Evolutionary conservation across 2,888 invertebrate genomes (phyloP).

Genomic region (Bellardia bayeri): DNA sequence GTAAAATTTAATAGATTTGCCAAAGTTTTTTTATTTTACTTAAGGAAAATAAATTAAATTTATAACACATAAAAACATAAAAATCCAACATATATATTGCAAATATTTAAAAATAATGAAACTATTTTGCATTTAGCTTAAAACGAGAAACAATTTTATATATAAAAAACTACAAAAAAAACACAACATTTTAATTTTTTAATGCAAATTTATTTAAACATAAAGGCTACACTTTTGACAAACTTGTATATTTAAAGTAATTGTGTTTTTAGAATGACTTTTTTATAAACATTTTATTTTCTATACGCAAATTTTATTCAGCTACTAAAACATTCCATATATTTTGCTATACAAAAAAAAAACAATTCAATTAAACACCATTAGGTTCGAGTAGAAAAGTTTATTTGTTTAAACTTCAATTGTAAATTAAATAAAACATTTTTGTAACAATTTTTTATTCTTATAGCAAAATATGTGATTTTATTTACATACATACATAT

Average conservation of each 20-base stretch:
- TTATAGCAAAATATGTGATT: constrained; percentile 68
- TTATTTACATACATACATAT: constrained; percentile 2
- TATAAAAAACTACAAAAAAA: constrained; percentile 43
- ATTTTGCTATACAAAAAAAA: constrained; percentile 69
- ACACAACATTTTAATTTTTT: not conserved
- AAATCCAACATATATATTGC: constrained; percentile 49
- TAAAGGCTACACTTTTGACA: not conserved
- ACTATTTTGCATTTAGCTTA: constrained; percentile 65
- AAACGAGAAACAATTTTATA: constrained; percentile 25
- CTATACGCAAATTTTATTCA: constrained; percentile 33
- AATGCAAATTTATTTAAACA: not conserved
- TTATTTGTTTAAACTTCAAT: not conserved
- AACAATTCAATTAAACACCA: not conserved
- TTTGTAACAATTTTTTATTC: not conserved
- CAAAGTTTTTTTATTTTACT: constrained; percentile 80
- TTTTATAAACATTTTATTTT: constrained; percentile 19
- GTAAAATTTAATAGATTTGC: constrained; percentile 82
- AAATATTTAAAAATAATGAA: constrained; percentile 44
- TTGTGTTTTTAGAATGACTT: constrained; percentile 13
- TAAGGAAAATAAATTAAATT: constrained; percentile 55
- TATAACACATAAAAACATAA: constrained; percentile 4
- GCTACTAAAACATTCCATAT: constrained; percentile 74
- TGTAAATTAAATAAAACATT: not conserved
- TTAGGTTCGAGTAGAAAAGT: not conserved
- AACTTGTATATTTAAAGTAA: constrained; percentile 1